Conservation (phyloP, 1,140 invertebrate species). For the Cataglyphis hispanica region DNA sequence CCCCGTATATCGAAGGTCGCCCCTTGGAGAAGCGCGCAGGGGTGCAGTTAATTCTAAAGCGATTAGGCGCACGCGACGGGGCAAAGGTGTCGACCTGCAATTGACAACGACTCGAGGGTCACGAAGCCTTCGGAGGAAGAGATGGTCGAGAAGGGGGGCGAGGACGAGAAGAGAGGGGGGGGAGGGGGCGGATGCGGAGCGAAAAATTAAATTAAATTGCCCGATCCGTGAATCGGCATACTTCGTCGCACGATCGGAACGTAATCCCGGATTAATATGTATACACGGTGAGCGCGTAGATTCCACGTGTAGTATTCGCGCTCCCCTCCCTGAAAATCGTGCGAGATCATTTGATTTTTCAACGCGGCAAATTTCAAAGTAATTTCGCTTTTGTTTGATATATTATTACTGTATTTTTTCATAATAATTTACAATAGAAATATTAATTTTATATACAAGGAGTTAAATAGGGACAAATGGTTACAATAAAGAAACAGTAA, state of each 20-base stretch:
- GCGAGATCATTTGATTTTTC: neutral
- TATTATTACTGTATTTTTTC: neutral
- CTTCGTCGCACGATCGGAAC: slow-evolving; percentile 64
- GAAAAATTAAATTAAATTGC: slow-evolving; percentile 83
- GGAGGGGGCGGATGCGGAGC: slow-evolving; percentile 66
- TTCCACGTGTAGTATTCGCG: neutral
- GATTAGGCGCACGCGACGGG: slow-evolving; percentile 85
- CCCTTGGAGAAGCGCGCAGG: slow-evolving; percentile 70
- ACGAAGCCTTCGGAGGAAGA: slow-evolving; percentile 68
- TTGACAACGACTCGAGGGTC: slow-evolving; percentile 83
- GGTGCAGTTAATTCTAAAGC: slow-evolving; percentile 84
- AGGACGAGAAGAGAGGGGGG: slow-evolving; percentile 67
- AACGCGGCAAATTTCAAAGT: neutral
- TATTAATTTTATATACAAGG: neutral
- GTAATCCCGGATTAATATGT: slow-evolving; percentile 69
- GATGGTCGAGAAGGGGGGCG: slow-evolving; percentile 54
- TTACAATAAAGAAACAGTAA: neutral
- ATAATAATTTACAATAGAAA: neutral
- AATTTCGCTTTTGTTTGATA: neutral
- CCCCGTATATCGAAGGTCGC: slow-evolving; percentile 53
- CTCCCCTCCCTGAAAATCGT: neutral
- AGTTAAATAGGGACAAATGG: neutral
- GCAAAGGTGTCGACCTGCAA: slow-evolving; percentile 85
- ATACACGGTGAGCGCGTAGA: neutral
- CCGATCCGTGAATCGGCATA: slow-evolving; percentile 67